Evolutionary conservation across 2,888 invertebrate species (phyloP), one percentile per base, ranked within the genome.

Genomic region (Maniola hyperantus): DNA sequence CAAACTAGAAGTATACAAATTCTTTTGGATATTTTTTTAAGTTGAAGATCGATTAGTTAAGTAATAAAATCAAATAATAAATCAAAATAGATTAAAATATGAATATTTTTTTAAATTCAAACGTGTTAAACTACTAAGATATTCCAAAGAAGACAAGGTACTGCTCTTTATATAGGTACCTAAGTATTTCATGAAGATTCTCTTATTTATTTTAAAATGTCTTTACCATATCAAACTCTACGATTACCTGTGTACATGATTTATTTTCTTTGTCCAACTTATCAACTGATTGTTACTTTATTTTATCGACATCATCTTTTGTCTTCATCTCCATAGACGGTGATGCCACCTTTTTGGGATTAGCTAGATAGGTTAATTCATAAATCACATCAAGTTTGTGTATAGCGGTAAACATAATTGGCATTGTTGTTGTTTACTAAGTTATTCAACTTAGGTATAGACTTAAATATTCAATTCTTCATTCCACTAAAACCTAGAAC

Each of bases 361-460:
- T 26, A 15, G 15, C 50, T 18, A 50, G 20, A 11, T 10, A 50
- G 0, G 5, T 11, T 18, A 48, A 15, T 48, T 26, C 50, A 51
- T 51, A 51, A 13, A 26, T 51, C 50, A 51, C 50, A 50, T 50
- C 20, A 51, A 26, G 11, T 51, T 11, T 51, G 50, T 20, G 20
- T 20, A 50, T 51, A 26, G 50, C 50, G 26, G 50, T 26, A 20
- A 51, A 51, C 6, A 26, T 26, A 51, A 51, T 48, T 51, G 50
- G 26, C 50, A 51, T 51, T 51, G 10, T 51, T 51, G 50, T 26
- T 51, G 50, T 51, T 20, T 26, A 26, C n/a, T n/a, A n/a, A n/a
- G n/a, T n/a, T n/a, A n/a, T n/a, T n/a, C n/a, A n/a, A n/a, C n/a
- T n/a, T n/a, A n/a, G n/a, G n/a, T n/a, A n/a, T n/a, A n/a, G n/a